These are phyloP conservation scores for Fissipunctia ypsillon DNA, from an alignment of 2,888 invertebrate genomes.

Conservation along the genomic window DNA sequence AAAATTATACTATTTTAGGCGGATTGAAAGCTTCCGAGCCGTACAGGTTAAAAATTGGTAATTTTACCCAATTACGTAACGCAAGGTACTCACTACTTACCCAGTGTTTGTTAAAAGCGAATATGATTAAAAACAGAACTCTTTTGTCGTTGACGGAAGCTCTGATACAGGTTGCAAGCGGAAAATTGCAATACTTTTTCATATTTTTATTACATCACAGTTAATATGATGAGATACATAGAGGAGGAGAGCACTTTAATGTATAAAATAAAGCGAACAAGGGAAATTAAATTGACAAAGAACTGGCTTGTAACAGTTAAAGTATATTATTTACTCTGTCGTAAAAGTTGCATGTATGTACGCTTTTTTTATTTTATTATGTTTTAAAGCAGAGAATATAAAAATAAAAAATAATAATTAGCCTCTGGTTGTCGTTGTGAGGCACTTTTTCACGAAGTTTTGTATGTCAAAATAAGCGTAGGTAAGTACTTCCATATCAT, in stretches of 20 bases:
- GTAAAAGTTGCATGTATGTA: slow-evolving; percentile 4
- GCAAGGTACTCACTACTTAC: not conserved
- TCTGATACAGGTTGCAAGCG: slow-evolving; percentile 50
- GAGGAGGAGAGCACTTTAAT: slow-evolving; percentile 58
- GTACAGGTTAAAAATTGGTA: not conserved
- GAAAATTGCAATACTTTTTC: slow-evolving; percentile 74
- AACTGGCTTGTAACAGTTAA: slow-evolving; percentile 37
- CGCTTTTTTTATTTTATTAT: slow-evolving; percentile 39
- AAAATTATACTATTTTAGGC: not conserved
- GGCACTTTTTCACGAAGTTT: slow-evolving; percentile 4
- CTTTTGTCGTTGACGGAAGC: slow-evolving; percentile 28
- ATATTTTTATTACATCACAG: slow-evolving; percentile 71
- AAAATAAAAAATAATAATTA: not conserved
- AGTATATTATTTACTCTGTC: slow-evolving; percentile 36
- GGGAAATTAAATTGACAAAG: slow-evolving; percentile 78
- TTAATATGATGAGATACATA: slow-evolving; percentile 73
- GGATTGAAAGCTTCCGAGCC: not conserved
- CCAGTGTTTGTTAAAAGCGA: not conserved
- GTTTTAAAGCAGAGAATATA: slow-evolving; percentile 24
- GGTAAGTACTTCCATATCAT: not conserved
- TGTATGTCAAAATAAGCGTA: slow-evolving; percentile 2
- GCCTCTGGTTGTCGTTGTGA: slow-evolving; percentile 3
- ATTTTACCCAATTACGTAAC: not conserved
- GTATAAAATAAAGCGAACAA: slow-evolving; percentile 55
- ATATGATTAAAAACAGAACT: slow-evolving; percentile 30